phyloP scores from a whole-genome alignment of 2,797 vertebrate species.

The Hoplostethus mediterraneus region DNA sequence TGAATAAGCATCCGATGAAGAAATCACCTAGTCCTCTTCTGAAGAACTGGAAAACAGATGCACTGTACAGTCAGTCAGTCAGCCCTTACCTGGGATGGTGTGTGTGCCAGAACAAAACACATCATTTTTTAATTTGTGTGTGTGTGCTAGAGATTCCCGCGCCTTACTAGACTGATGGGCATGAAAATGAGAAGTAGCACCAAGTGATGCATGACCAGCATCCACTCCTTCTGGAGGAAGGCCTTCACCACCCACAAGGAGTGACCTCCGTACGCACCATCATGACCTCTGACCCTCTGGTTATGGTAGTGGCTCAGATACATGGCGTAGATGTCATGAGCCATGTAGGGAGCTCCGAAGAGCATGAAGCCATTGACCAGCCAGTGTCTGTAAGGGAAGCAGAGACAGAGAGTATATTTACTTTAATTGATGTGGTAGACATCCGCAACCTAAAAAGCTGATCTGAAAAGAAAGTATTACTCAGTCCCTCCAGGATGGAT shows the following conservation, averaged over 20 bases:
- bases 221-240: slow-evolving; percentile 86
- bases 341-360: slow-evolving; percentile 90
- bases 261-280: slow-evolving; percentile 54
- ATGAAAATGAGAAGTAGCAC: slow-evolving; percentile 86
- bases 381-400: slow-evolving; percentile 86
- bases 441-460: too few relatives aligned
- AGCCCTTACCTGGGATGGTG: not conserved
- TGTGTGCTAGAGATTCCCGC: not conserved
- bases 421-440: not conserved
- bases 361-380: slow-evolving; percentile 85
- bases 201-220: slow-evolving; percentile 89
- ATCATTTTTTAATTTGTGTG: not conserved
- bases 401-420: not conserved
- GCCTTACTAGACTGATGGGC: slow-evolving; percentile 87
- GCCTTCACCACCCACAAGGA: slow-evolving; percentile 74
- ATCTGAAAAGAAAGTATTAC: too few relatives aligned
- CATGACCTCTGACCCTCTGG: slow-evolving; percentile 63
- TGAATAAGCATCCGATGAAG: slow-evolving; percentile 91
- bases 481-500: too few relatives aligned
- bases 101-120: too few relatives aligned
- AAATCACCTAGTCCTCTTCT: slow-evolving; percentile 91
- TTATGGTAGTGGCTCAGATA: slow-evolving; percentile 89
- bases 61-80: not conserved
- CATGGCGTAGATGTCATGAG: slow-evolving; percentile 89
- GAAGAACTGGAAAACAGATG: slow-evolving; percentile 80